Evolutionary conservation across 2,113 vertebrate genomes (phyloP), one percentile per base, ranked within the genome.

Genomic region (Pycnonotus jocosus): DNA sequence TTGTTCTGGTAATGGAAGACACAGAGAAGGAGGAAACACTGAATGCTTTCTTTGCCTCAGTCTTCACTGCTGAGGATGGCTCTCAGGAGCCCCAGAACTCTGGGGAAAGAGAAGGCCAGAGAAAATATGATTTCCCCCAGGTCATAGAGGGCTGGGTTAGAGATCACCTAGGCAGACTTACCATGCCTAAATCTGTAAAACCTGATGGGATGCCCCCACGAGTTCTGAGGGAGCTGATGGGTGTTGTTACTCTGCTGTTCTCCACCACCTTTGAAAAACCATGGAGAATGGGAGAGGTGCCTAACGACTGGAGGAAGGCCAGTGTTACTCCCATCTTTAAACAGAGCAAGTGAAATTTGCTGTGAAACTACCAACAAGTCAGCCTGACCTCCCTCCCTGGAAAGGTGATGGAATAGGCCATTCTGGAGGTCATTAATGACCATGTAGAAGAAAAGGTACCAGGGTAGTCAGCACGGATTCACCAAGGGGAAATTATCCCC

Each of bases 321-420:
- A 73, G 13, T 30, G 12, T 58, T 24, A 50, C 15, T 58, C 15
- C 15, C 8, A 45, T 17, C 19, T 73, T 88, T 37, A 66, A 51
- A 65, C 0, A 45, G 12, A 23, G 12, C 27, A 73, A 66, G 33
- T n/a, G n/a, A n/a, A n/a, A n/a, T n/a, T n/a, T n/a, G n/a, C 37
- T 0, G 0, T 23, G 5, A 58, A 65, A 66, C 15, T 58, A 42
- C 25, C 35, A 50, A 5, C 27, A 35, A 64, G 58, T 42, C 76
- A 80, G 15, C 50, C 35, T 65, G 11, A 37, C 31, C 33, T 81
- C 68, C 8, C 13, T 11, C 15, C 27, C 28, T 58, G 44, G 37
- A 45, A 58, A 58, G 30, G 5, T 28, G 44, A 58, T 44, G 18
- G 37, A 65, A 50, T 7, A 50, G 31, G 35, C 19, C 31, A 33